phyloP scores from a whole-genome alignment of 2,113 vertebrate species.

The Ellobius talpinus region DNA sequence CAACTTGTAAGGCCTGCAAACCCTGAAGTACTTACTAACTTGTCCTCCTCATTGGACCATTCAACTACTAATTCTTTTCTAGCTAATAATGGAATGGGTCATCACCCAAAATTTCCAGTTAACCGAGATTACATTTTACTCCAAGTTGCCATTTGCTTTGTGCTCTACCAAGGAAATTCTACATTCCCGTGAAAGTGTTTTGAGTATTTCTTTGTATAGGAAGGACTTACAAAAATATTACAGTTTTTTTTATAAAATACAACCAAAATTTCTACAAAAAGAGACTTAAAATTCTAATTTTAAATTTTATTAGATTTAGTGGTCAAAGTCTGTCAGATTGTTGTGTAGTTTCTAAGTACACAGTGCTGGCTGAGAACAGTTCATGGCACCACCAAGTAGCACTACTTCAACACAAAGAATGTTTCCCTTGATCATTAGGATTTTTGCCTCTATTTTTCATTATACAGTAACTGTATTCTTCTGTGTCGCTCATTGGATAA shows the following conservation, averaged over 20 bases:
- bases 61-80: neutral
- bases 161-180: neutral
- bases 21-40: neutral
- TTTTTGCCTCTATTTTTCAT: slow-evolving; percentile 44
- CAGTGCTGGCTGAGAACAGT: neutral
- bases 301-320: slow-evolving; percentile 57
- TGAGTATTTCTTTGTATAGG: neutral
- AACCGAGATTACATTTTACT: neutral
- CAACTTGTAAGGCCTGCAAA: neutral
- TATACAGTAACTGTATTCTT: neutral
- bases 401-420: slow-evolving; percentile 34
- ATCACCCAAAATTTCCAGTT: neutral
- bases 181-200: neutral
- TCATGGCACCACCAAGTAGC: neutral
- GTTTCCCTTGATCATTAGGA: slow-evolving; percentile 44
- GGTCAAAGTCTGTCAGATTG: slow-evolving; percentile 3
- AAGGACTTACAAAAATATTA: slow-evolving; percentile 14
- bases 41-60: neutral
- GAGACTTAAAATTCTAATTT: slow-evolving; percentile 27
- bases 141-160: neutral
- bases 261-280: slow-evolving; percentile 43
- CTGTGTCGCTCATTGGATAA: neutral
- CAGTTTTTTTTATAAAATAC: neutral
- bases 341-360: neutral
- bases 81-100: neutral